Evolutionary conservation across 2,113 vertebrate species (phyloP).

Genomic region (Arizona elegans): DNA sequence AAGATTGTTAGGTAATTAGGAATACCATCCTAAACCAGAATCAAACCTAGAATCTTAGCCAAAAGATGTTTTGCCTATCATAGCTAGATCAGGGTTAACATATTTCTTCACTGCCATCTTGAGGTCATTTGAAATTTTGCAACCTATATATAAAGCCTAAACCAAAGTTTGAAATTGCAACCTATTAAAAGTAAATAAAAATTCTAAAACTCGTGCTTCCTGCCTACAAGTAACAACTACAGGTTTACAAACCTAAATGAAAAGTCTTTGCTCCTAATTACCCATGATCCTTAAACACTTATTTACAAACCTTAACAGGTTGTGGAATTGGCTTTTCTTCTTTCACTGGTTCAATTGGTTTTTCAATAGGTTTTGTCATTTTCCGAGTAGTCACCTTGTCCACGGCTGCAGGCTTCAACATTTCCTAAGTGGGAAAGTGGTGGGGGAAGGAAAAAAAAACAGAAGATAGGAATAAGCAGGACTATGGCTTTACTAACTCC

Average conservation of each 20-base stretch:
- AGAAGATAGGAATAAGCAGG: not conserved
- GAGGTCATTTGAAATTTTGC: not conserved
- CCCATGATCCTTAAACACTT: not conserved
- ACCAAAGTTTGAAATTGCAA: not conserved
- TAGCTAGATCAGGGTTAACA: not conserved
- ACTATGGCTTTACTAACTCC: too few species aligned
- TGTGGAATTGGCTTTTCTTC: constrained; percentile 50
- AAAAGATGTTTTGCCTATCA: not conserved
- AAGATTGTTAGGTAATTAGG: not conserved
- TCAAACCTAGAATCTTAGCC: not conserved
- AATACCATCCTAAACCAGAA: not conserved
- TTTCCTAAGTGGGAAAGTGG: constrained; percentile 44
- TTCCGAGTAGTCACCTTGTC: constrained; percentile 48
- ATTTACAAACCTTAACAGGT: constrained; percentile 32
- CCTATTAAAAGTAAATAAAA: not conserved
- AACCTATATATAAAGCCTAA: not conserved
- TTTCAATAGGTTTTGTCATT: constrained; percentile 45
- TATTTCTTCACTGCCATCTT: not conserved
- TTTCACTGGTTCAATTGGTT: not conserved
- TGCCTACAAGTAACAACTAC: not conserved
- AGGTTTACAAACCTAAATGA: not conserved
- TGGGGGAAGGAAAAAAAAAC: not conserved
- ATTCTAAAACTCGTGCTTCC: not conserved
- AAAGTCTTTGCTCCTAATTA: not conserved
- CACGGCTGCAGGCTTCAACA: constrained; percentile 28